Percentiles rank a stretch among this genome's conserved stretches.
Conservation (phyloP, 2,888 invertebrate species). For the Drosophila percnosoma region DNA sequence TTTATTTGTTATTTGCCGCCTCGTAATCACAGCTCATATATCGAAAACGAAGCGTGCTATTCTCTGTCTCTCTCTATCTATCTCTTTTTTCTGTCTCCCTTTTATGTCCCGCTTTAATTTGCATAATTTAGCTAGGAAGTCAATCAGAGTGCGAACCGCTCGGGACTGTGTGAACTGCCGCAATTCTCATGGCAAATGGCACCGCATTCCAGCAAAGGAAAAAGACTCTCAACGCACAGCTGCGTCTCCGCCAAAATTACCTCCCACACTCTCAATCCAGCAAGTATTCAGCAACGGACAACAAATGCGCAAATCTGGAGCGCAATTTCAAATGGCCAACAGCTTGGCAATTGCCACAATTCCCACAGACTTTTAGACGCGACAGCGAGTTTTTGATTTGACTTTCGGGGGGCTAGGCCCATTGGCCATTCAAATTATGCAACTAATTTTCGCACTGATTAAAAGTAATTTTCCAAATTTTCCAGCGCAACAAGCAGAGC, state of each 20-base stretch:
- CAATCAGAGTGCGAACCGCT: constrained; percentile 43
- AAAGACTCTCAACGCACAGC: constrained; percentile 43
- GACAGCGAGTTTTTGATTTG: constrained; percentile 3
- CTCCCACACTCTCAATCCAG: constrained; percentile 28
- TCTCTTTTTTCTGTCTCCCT: background rate
- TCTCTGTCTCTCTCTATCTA: background rate
- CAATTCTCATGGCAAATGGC: constrained; percentile 55
- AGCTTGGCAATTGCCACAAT: constrained; percentile 41
- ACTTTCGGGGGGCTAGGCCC: constrained; percentile 19
- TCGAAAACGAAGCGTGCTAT: constrained; percentile 64
- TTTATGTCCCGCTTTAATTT: constrained; percentile 49
- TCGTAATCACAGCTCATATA: constrained; percentile 76
- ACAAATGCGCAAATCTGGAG: constrained; percentile 34
- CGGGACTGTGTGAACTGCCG: constrained; percentile 54
- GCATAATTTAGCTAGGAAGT: constrained; percentile 56
- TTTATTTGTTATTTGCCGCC: constrained; percentile 60
- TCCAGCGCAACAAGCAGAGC: constrained; percentile 41
- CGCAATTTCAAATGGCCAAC: constrained; percentile 37
- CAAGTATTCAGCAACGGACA: constrained; percentile 14
- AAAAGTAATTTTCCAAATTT: constrained; percentile 76
- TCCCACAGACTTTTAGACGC: constrained; percentile 36
- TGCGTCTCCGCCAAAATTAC: constrained; percentile 34
- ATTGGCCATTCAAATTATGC: constrained; percentile 63
- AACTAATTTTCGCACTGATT: constrained; percentile 78
- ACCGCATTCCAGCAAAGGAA: constrained; percentile 50